phyloP scores from a whole-genome alignment of 2,888 invertebrate genomes.

The Calameuta pallipes region DNA sequence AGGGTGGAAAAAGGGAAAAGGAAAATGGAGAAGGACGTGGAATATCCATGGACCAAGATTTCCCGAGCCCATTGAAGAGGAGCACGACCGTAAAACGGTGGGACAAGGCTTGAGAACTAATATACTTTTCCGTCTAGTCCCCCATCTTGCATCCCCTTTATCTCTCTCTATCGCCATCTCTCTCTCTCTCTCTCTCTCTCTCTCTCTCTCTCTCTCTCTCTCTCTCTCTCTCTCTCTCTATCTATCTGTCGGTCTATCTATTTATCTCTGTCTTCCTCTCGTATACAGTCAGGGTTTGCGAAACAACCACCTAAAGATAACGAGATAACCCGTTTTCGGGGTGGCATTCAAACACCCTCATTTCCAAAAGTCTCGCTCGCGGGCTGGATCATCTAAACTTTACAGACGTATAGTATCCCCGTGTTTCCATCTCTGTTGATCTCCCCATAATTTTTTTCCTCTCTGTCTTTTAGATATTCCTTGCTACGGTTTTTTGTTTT shows the following conservation, averaged over 20 bases:
- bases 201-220: slow-evolving; percentile 3
- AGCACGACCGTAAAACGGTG: slow-evolving; percentile 31
- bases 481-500: no score
- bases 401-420: slow-evolving; percentile 12
- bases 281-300: slow-evolving; percentile 28
- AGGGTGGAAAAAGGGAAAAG: neutral
- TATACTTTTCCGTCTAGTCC: slow-evolving; percentile 37
- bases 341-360: slow-evolving; percentile 57
- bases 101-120: slow-evolving; percentile 45
- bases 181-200: slow-evolving; percentile 11
- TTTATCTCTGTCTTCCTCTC: neutral
- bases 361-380: slow-evolving; percentile 44
- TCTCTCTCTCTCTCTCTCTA: slow-evolving; percentile 9
- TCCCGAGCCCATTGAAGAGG: slow-evolving; percentile 24
- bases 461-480: no score
- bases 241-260: no score
- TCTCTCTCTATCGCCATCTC: neutral
- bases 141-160: neutral
- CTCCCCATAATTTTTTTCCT: neutral
- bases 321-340: slow-evolving; percentile 53
- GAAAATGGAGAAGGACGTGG: neutral
- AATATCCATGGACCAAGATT: slow-evolving; percentile 23
- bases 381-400: slow-evolving; percentile 8
- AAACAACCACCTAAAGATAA: slow-evolving; percentile 50
- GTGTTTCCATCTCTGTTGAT: neutral